These are phyloP conservation scores for Listrodromus nycthemerus DNA, from an alignment of 2,888 invertebrate genomes.

Conservation along the genomic window DNA sequence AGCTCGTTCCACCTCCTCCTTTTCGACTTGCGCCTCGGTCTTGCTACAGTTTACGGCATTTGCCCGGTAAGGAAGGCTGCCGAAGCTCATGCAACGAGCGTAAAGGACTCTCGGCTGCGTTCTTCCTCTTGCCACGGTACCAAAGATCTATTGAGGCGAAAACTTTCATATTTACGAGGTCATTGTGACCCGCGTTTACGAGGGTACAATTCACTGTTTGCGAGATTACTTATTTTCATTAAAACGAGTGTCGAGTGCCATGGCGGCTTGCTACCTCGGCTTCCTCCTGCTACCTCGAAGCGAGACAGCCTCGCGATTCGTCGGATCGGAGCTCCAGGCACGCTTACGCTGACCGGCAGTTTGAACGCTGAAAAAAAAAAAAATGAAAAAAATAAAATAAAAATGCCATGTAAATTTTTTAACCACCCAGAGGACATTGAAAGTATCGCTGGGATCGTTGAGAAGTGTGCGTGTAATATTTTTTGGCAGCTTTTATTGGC, in stretches of 20 bases:
- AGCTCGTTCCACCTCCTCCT: slow-evolving; percentile 21
- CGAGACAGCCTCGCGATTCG: slow-evolving; percentile 32
- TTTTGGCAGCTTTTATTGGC: too few species aligned
- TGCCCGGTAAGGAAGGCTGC: slow-evolving; percentile 49
- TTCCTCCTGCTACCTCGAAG: slow-evolving; percentile 40
- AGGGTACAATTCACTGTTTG: slow-evolving; percentile 80
- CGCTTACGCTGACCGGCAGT: slow-evolving; percentile 20
- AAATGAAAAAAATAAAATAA: background rate
- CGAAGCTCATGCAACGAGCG: slow-evolving; percentile 47
- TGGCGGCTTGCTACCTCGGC: slow-evolving; percentile 17
- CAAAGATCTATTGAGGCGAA: slow-evolving; percentile 54
- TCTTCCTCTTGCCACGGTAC: slow-evolving; percentile 48
- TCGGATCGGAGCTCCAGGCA: slow-evolving; percentile 39
- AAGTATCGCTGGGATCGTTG: too few species aligned
- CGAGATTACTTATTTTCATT: slow-evolving; percentile 82
- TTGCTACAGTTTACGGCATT: slow-evolving; percentile 67
- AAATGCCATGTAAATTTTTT: too few species aligned
- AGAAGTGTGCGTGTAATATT: too few species aligned
- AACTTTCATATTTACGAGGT: slow-evolving; percentile 82
- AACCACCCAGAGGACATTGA: too few species aligned
- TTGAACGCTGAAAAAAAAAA: background rate
- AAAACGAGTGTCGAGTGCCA: slow-evolving; percentile 73
- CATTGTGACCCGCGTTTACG: slow-evolving; percentile 79
- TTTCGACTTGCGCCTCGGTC: slow-evolving; percentile 32
- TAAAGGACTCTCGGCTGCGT: slow-evolving; percentile 30